Evolutionary conservation across 2,113 vertebrate genomes (phyloP).

Genomic region (Etia nguti): DNA sequence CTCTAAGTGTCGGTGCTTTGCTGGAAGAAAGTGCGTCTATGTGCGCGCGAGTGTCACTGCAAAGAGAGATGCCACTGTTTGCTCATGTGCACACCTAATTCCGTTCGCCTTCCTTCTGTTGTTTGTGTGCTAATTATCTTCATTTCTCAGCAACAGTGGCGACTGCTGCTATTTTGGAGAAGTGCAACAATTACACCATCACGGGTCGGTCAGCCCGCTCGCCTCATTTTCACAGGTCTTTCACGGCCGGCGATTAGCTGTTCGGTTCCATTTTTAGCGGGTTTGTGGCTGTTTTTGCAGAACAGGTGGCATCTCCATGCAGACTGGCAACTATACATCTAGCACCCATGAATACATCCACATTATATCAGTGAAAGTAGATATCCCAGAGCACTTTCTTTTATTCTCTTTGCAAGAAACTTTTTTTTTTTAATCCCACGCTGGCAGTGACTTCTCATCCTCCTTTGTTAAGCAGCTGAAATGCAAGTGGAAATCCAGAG

Average conservation of each 20-base stretch:
- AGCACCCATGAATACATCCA: neutral
- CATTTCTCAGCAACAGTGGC: conserved; percentile 20
- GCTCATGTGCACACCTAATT: neutral
- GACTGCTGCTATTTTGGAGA: conserved; percentile 44
- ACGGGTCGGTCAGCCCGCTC: neutral
- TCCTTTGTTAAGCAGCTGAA: neutral
- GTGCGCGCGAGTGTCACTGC: neutral
- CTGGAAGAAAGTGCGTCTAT: neutral
- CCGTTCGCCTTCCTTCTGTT: neutral
- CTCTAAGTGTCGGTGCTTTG: neutral
- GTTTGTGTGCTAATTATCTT: conserved; percentile 36
- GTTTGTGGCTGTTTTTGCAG: neutral
- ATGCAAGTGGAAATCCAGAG: neutral
- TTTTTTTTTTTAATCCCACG: neutral
- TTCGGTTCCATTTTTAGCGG: neutral
- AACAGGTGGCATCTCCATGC: conserved; percentile 5
- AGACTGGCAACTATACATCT: neutral
- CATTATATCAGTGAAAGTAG: neutral
- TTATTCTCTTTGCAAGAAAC: neutral
- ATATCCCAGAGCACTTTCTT: neutral
- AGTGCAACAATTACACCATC: conserved; percentile 47
- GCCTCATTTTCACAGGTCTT: conserved; percentile 22
- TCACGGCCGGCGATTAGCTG: neutral
- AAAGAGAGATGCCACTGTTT: neutral
- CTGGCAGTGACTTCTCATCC: neutral